Base-by-base conservation (phyloP, 1,140 invertebrate species). In the Drosophila teissieri region DNA sequence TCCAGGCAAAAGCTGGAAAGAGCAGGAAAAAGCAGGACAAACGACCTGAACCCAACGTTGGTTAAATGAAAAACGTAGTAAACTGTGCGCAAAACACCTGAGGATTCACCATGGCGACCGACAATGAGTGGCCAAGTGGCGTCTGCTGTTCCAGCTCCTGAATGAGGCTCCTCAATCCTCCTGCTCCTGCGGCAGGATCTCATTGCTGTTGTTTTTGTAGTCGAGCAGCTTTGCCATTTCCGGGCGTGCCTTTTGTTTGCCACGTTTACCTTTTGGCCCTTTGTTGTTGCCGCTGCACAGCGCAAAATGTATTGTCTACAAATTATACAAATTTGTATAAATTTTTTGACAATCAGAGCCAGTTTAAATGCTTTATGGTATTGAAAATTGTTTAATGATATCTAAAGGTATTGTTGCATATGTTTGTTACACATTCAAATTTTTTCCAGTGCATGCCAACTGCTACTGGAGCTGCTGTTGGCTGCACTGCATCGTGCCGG, bases 21-120 rank as follows among this genome's bases (percentile, higher is more conserved):
- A 19, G 19, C 19, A 19, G 61, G 61, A 65, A 68, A 68, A 68
- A 76, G 45, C 80, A 83, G 80, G 61, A 84, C 65, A 84, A 84
- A 78, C 80, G 81, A 86, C 60, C 61, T 58, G 69, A 67, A 78
- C 74, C 56, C 45, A 72, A 49, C 36, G 80, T 73, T 80, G 85
- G 85, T 74, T 89, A 89, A 89, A 89, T 90, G 85, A 89, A 89
- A 89, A 89, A 89, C 80, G 84, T 90, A 90, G 85, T 90, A 90
- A 89, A 89, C 80, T 89, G 85, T 84, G 84, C 73, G 80, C 77
- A 91, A 91, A 91, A 91, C 88, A 91, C 88, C 88, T 91, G 88
- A 91, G 88, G 88, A 91, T 91, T 91, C 85, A 77, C 85, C 82
- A 90, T 91, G 84, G 68, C 85, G 64, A 80, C 84, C 84, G 81